Evolutionary conservation across 2,797 vertebrate genomes (phyloP).

Genomic region (Pelochelys cantorii): DNA sequence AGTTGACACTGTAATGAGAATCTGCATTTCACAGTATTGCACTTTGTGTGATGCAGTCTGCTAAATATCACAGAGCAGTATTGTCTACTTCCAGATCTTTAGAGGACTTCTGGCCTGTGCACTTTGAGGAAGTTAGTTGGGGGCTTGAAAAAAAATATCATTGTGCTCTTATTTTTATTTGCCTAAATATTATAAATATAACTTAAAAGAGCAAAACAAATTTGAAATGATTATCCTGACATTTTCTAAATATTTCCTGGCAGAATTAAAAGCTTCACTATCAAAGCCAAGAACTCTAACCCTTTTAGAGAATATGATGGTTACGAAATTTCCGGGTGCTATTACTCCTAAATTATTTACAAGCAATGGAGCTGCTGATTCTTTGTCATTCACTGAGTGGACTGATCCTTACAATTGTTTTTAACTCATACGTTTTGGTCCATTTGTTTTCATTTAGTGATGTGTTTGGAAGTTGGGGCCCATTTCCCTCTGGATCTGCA

Average conservation of each 20-base stretch:
- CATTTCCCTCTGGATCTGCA: background rate
- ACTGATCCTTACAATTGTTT: slow-evolving; percentile 39
- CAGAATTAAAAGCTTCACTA: background rate
- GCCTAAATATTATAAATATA: background rate
- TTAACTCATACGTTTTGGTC: background rate
- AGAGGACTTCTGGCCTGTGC: background rate
- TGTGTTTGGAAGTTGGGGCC: background rate
- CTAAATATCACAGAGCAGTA: background rate
- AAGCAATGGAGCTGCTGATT: slow-evolving; percentile 50
- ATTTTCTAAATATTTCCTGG: background rate
- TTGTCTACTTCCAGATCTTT: background rate
- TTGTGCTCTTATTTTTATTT: background rate
- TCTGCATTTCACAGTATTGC: slow-evolving; percentile 11
- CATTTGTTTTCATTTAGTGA: slow-evolving; percentile 10
- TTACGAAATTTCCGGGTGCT: background rate
- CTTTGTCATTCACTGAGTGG: slow-evolving; percentile 49
- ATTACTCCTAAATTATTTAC: slow-evolving; percentile 27
- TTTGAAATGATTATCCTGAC: background rate
- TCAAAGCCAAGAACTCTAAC: background rate
- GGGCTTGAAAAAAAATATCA: background rate
- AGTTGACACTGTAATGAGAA: slow-evolving; percentile 14
- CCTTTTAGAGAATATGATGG: background rate
- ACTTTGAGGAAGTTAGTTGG: background rate
- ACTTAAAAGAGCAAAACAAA: background rate
- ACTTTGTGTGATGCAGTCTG: background rate